Base-by-base conservation (phyloP, 1,140 invertebrate genomes). In the Dendrolimus kikuchii region DNA sequence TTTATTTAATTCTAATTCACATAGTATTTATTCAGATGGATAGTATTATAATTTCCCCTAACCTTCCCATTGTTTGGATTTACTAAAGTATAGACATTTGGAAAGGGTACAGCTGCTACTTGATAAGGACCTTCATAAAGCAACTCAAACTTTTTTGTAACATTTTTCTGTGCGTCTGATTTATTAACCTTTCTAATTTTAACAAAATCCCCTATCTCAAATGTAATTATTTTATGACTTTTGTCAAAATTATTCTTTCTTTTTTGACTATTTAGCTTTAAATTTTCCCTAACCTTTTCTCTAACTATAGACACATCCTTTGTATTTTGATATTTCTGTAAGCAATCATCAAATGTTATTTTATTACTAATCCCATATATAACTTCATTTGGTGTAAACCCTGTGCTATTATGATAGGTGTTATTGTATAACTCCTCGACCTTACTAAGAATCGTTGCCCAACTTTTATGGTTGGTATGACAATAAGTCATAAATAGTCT, bases 391-490 rank as follows among this genome's bases (percentile, higher is more conserved):
- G 41, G 0, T 0, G 66, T 66, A 49, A 52, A 74, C 0, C 70
- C 64, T 0, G 74, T 86, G 7, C 60, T 68, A 7, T 56, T 48
- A 59, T 87, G 80, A 23, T 60, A 59, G 5, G 74, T 62, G 5
- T 66, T 64, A 59, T 86, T 88, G 39, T 81, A 71, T 2, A 23
- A 23, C 23, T 23, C 23, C 23, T 23, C 23, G 1, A 23, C 23
- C 23, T 23, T 23, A 3, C 23, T 70, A 55, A 6, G 36, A n/a
- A 57, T 47, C 0, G 43, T 8, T 9, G 46, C 58, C 69, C 68
- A 73, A 8, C 49, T 38, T 4, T 62, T 46, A 55, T 74, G 74
- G 37, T 44, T 45, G 2, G 54, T 38, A 4, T 51, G 38, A 41
- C 71, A 74, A 40, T 70, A 70, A 1, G 62, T 67, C 10, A 71